Evolutionary conservation across 2,113 vertebrate species (phyloP).

Genomic region (Percina caprodes): DNA sequence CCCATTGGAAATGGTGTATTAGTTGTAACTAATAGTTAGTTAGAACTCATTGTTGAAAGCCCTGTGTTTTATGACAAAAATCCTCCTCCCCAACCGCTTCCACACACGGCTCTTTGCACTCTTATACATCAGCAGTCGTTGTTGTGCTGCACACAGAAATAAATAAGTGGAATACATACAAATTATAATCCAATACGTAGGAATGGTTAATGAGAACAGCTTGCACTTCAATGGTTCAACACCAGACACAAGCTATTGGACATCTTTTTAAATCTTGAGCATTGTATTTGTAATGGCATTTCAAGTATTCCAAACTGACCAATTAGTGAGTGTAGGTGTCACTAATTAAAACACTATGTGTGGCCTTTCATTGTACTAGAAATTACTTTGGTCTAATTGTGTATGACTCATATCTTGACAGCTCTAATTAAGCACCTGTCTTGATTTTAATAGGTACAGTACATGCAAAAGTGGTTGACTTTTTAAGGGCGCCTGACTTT

Average conservation of each 20-base stretch:
- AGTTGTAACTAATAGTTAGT: too few species aligned
- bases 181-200: too few species aligned
- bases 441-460: slow-evolving; percentile 9
- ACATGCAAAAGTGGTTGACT: slow-evolving; percentile 28
- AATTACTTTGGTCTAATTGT: neutral
- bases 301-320: neutral
- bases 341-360: neutral
- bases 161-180: too few species aligned
- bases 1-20: neutral
- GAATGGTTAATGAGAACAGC: too few species aligned
- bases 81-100: too few species aligned
- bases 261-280: neutral
- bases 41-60: too few species aligned
- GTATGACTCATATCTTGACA: slow-evolving; percentile 3
- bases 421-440: slow-evolving; percentile 33
- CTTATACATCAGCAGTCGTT: too few species aligned
- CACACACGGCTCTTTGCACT: too few species aligned
- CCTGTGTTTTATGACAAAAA: too few species aligned
- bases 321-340: neutral
- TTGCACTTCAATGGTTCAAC: neutral
- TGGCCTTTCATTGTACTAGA: neutral
- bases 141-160: too few species aligned
- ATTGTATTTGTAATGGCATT: neutral
- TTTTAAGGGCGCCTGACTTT: slow-evolving; percentile 25
- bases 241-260: slow-evolving; percentile 4